These are phyloP conservation scores for Philopedon plagiatum DNA, from an alignment of 2,888 invertebrate genomes.

Conservation along the genomic window DNA sequence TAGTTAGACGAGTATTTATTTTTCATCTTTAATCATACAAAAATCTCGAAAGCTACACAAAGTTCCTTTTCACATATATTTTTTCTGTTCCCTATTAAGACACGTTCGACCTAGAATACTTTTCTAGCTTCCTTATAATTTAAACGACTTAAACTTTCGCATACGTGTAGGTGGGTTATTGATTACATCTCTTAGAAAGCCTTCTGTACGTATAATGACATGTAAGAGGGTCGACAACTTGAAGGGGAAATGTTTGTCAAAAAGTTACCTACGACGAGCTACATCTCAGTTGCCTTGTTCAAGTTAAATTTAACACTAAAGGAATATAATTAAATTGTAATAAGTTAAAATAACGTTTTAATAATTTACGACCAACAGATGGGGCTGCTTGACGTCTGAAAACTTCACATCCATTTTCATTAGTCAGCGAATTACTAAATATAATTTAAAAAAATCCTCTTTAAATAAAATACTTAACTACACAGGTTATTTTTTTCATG, in stretches of 20 bases:
- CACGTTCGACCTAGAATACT: slow-evolving; percentile 25
- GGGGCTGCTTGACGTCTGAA: too few relatives aligned
- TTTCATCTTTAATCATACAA: too few relatives aligned
- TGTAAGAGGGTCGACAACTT: neutral
- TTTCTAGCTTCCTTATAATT: slow-evolving; percentile 28
- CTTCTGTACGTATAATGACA: slow-evolving; percentile 2
- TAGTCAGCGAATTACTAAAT: too few relatives aligned
- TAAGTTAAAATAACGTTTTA: too few relatives aligned
- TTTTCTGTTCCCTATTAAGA: neutral
- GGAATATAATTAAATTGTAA: neutral
- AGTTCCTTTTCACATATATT: too few relatives aligned
- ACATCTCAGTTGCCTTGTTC: neutral
- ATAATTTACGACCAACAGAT: too few relatives aligned
- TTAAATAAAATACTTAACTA: too few relatives aligned
- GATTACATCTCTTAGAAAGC: slow-evolving; percentile 20
- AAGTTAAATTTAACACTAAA: neutral
- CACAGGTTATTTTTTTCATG: too few relatives aligned
- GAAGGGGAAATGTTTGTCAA: neutral
- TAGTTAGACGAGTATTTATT: too few relatives aligned
- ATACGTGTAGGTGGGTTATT: slow-evolving; percentile 35
- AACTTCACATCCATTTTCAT: too few relatives aligned
- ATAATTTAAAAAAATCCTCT: too few relatives aligned
- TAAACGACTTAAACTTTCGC: slow-evolving; percentile 34
- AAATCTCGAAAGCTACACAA: too few relatives aligned
- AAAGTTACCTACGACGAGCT: neutral